Evolutionary conservation across 2,797 vertebrate genomes (phyloP), one percentile per base, ranked within the genome.

Genomic region (Squalus acanthias): DNA sequence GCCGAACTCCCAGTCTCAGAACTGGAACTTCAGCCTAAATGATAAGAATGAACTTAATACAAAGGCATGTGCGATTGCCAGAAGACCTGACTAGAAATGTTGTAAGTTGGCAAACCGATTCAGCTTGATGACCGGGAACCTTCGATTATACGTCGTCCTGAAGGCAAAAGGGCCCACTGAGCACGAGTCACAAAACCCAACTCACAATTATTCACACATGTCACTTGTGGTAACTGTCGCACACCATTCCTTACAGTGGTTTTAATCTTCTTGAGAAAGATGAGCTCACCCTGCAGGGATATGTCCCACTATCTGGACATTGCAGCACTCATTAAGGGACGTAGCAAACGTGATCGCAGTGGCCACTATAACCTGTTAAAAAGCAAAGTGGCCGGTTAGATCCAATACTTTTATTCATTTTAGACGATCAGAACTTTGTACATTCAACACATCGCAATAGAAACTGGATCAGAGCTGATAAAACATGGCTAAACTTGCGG

Each of bases 301-400:
- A 96, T 98, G 98, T 3, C 99, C 99, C 96, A 99, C 99, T 85
- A 99, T 98, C 97, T 99, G 98, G 96, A 99, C 98, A 46, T 98
- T 97, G 92, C 98, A 99, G 96, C 97, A 97, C 7, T 98, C 98
- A 97, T 99, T 98, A 97, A 99, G 97, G 1, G 99, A 99, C 33
- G 97, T 98, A 50, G 98, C 98, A 89, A 99, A 99, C 39, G 98
- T 98, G 96, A 99, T 98, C 95, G 98, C 98, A 7, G 99, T 98
- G 79, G 98, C 98, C 96, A 98, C 97, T 70, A 99, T 98, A 96
- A 99, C 99, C 99, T 99, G 96, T 65, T 96, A 22, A 93, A n/a
- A 29, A 65, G 69, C 67, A 95, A 70, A 91, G 63, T n/a, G 63
- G 15, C 2, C 6, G 5, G 89, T 92, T 92, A 92, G 17, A 60